Conservation (phyloP, 1,140 invertebrate species). For the Ceratina japonica region DNA sequence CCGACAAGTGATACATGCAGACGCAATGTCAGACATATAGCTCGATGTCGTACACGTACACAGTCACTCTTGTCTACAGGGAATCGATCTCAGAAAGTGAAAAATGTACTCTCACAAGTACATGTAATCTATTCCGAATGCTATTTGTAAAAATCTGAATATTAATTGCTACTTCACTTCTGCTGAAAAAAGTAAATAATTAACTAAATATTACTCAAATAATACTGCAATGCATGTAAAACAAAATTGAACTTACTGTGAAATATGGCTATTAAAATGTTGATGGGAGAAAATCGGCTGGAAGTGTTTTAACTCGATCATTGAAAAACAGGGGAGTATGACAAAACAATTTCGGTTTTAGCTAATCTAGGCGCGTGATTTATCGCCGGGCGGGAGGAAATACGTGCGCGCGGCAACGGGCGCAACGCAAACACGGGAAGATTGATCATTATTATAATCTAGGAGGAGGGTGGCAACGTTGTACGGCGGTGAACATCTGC, state of each 20-base stretch:
- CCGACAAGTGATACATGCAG: constrained; percentile 26
- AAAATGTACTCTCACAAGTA: background rate
- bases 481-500: constrained; percentile 36
- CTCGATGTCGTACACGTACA: background rate
- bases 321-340: background rate
- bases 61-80: background rate
- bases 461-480: constrained; percentile 1
- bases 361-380: constrained; percentile 33
- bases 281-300: too few species aligned
- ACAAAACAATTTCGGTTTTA: constrained; percentile 31
- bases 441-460: constrained; percentile 53
- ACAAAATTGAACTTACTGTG: too few species aligned
- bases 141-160: too few species aligned
- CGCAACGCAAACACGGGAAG: constrained; percentile 21
- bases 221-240: too few species aligned
- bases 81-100: background rate
- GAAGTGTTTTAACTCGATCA: background rate
- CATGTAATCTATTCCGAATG: too few species aligned
- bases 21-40: constrained; percentile 16
- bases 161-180: too few species aligned
- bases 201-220: too few species aligned
- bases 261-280: too few species aligned
- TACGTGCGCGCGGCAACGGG: constrained; percentile 12
- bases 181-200: too few species aligned
- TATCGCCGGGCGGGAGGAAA: constrained; percentile 16